These are phyloP conservation scores for Nasonia giraulti DNA, from an alignment of 1,140 invertebrate genomes.

Conservation along the genomic window DNA sequence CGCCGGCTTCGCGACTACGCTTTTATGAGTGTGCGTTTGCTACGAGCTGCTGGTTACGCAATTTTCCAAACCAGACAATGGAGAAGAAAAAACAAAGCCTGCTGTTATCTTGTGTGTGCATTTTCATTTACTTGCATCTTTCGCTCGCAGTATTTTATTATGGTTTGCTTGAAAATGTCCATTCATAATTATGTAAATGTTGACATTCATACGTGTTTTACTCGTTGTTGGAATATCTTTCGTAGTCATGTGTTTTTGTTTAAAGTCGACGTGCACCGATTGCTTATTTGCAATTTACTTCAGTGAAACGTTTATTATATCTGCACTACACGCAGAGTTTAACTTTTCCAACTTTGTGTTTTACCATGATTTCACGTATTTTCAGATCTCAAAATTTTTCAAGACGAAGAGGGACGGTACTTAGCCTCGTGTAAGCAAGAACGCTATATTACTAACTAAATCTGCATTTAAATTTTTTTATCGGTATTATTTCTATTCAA, in stretches of 20 bases:
- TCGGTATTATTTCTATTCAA: background rate
- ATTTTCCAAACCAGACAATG: background rate
- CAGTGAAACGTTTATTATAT: background rate
- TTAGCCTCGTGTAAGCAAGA: conserved; percentile 83
- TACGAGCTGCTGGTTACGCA: background rate
- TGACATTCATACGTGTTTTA: background rate
- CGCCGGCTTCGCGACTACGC: background rate
- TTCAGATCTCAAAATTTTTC: conserved; percentile 77
- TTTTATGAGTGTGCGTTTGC: conserved; percentile 10
- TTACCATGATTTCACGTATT: background rate
- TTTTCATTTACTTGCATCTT: conserved; percentile 39
- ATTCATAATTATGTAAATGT: conserved; percentile 32
- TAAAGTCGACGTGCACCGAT: background rate
- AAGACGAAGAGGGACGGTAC: conserved; percentile 87
- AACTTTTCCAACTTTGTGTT: background rate
- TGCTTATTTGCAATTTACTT: background rate
- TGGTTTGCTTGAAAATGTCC: conserved; percentile 25
- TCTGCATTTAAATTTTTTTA: conserved; percentile 10
- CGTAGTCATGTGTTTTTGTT: background rate
- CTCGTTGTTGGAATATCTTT: background rate
- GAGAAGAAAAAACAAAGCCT: background rate
- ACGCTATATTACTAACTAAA: background rate
- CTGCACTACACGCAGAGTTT: too few species aligned
- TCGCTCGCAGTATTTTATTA: conserved; percentile 38
- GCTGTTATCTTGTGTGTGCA: conserved; percentile 53